Percentiles rank a stretch among this genome's conserved stretches.
Evolutionary conservation across 2,113 vertebrate species (phyloP).

Genomic region (Oceanodroma tethys): DNA sequence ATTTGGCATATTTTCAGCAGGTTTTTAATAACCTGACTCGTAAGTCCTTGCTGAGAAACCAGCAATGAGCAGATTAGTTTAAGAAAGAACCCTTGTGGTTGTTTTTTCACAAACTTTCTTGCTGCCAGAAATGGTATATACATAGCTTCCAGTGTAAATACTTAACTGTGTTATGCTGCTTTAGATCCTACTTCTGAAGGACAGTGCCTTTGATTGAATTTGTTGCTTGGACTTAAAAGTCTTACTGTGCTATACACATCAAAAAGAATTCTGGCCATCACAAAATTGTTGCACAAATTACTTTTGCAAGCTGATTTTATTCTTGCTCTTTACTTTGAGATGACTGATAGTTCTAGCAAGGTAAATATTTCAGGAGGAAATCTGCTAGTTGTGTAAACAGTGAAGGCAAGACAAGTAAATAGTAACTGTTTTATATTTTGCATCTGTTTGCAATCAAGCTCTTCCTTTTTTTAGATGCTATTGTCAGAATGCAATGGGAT

Average conservation of each 20-base stretch:
- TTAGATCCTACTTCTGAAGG: constrained; percentile 19
- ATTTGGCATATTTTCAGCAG: not conserved
- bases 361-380: constrained; percentile 55
- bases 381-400: constrained; percentile 42
- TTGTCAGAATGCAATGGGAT: not conserved
- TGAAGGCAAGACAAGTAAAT: constrained; percentile 13
- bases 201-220: not conserved
- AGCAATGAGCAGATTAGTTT: not conserved
- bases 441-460: constrained; percentile 47
- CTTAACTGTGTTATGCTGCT: not conserved
- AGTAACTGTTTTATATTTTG: constrained; percentile 12
- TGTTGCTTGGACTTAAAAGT: constrained; percentile 28
- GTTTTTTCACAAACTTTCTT: not conserved
- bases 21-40: not conserved
- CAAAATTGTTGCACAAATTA: not conserved
- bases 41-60: not conserved
- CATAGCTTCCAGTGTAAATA: not conserved
- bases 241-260: not conserved
- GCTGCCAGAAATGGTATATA: not conserved
- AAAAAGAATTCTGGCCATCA: not conserved
- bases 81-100: not conserved
- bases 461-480: not conserved
- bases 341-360: constrained; percentile 38
- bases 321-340: not conserved
- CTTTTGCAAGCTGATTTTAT: not conserved